Conservation (phyloP, 2,888 invertebrate species). For the Pachymerium ferrugineum region DNA sequence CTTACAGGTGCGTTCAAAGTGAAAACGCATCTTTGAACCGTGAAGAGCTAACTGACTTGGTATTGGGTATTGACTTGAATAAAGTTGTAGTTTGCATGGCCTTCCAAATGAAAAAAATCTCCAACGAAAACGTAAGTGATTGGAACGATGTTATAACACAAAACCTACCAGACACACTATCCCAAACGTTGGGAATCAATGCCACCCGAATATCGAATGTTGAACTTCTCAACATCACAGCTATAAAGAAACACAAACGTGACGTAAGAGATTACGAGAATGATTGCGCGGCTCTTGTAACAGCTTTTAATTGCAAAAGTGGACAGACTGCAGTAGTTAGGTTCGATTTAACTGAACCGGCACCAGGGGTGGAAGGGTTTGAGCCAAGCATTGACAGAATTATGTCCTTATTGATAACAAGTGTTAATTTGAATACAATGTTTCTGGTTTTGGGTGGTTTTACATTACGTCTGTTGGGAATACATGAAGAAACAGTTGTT, state of each 20-base stretch:
- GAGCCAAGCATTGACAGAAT: slow-evolving; percentile 35
- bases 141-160: neutral
- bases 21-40: neutral
- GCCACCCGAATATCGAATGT: neutral
- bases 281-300: neutral
- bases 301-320: neutral
- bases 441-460: neutral
- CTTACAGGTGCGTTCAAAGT: neutral
- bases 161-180: neutral
- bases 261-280: neutral
- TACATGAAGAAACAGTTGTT: slow-evolving; percentile 31
- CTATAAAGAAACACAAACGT: neutral
- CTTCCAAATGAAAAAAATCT: neutral
- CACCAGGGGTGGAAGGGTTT: neutral
- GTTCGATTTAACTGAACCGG: neutral
- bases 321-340: neutral
- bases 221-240: neutral
- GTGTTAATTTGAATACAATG: slow-evolving; percentile 21
- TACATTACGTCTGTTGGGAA: slow-evolving; percentile 12
- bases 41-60: neutral
- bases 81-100: neutral
- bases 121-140: neutral
- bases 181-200: neutral
- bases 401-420: slow-evolving; percentile 11
- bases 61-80: neutral